Conservation (phyloP, 2,113 vertebrate genomes). For the Cyphomyrus plagiostoma region DNA sequence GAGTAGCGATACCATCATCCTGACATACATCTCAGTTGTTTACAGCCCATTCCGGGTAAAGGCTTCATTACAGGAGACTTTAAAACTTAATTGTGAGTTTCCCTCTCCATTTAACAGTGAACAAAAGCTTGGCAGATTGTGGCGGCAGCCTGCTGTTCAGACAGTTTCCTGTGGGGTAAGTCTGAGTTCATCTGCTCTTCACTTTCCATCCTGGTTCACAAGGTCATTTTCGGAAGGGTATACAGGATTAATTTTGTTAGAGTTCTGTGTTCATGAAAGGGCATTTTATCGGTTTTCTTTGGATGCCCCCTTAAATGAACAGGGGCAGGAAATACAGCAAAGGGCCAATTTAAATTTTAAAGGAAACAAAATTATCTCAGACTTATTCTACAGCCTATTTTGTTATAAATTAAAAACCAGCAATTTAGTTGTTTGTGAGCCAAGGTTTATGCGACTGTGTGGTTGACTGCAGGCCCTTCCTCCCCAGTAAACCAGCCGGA, state of each 20-base stretch:
- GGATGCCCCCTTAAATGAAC: neutral
- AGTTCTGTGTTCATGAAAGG: neutral
- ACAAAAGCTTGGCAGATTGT: neutral
- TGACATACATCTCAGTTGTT: neutral
- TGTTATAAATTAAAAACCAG: slow-evolving; percentile 21
- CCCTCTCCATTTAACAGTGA: slow-evolving; percentile 1
- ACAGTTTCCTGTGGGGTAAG: neutral
- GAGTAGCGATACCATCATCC: neutral
- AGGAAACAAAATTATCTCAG: slow-evolving; percentile 9
- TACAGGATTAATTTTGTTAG: neutral
- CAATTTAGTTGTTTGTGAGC: slow-evolving; percentile 33
- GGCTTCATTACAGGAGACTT: neutral
- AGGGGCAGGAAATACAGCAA: neutral
- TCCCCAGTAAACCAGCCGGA: slow-evolving; percentile 56
- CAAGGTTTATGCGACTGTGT: slow-evolving; percentile 47
- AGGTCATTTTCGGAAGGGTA: neutral
- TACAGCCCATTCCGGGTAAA: neutral
- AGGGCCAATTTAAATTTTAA: neutral
- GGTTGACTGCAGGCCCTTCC: slow-evolving; percentile 42
- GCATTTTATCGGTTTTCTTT: neutral
- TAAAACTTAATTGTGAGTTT: neutral
- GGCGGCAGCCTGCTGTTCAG: neutral
- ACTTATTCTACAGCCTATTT: neutral
- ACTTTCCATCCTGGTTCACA: neutral
- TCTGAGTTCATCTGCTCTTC: neutral